Conservation (phyloP, 2,888 invertebrate species). For the Drosophila ezoana region DNA sequence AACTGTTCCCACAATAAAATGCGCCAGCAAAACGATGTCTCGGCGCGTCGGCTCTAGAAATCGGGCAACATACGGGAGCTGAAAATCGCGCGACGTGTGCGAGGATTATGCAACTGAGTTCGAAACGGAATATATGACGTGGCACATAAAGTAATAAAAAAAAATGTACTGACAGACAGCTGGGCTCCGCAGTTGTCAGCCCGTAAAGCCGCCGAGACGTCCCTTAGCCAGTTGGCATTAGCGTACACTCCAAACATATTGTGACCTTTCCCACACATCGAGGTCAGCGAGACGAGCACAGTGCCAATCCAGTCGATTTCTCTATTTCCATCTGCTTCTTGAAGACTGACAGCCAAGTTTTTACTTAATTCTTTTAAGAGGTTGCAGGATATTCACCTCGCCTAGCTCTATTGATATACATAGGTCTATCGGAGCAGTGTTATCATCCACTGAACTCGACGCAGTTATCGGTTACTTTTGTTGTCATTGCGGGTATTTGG, state of each 20-base stretch:
- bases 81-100: slow-evolving; percentile 14
- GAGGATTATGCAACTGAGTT: slow-evolving; percentile 47
- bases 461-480: slow-evolving; percentile 17
- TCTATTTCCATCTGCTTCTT: too few species aligned
- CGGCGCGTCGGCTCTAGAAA: slow-evolving; percentile 19
- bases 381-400: not conserved
- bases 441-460: slow-evolving; percentile 39
- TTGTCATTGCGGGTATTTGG: slow-evolving; percentile 6
- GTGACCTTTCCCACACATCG: slow-evolving; percentile 52
- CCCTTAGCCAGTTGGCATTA: slow-evolving; percentile 14
- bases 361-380: not conserved
- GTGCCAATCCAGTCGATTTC: too few species aligned
- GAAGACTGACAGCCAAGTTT: too few species aligned
- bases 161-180: slow-evolving; percentile 17
- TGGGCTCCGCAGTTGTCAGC: slow-evolving; percentile 23
- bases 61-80: slow-evolving; percentile 9
- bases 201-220: slow-evolving; percentile 14
- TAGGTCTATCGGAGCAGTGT: slow-evolving; percentile 5
- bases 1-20: slow-evolving; percentile 19
- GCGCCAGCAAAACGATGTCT: slow-evolving; percentile 16
- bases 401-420: not conserved
- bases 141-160: slow-evolving; percentile 10
- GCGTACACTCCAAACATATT: slow-evolving; percentile 19
- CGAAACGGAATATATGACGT: not conserved
- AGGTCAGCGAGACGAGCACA: slow-evolving; percentile 31